A percentile compares a stretch with the other conserved stretches of the same genome.
Evolutionary conservation across 2,113 vertebrate genomes (phyloP).

Genomic region (Daubentonia madagascariensis): DNA sequence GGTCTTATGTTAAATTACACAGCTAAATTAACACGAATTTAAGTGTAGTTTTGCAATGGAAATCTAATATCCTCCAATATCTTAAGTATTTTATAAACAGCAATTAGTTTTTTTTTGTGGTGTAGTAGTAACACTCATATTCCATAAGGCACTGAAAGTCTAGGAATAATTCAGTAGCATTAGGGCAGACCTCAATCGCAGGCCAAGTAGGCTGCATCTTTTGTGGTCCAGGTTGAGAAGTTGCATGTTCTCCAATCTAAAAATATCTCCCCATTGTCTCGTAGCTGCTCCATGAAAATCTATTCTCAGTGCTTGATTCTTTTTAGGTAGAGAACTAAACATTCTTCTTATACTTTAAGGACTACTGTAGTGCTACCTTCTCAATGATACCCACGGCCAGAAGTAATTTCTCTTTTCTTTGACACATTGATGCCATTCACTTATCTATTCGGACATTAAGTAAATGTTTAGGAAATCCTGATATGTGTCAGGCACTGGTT

Average conservation of each 20-base stretch:
- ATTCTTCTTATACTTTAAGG: background rate
- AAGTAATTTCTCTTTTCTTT: background rate
- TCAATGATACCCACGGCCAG: background rate
- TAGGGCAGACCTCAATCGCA: background rate
- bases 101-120: background rate
- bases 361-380: background rate
- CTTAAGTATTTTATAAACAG: constrained; percentile 31
- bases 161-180: background rate
- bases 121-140: background rate
- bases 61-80: constrained; percentile 12
- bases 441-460: background rate
- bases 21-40: constrained; percentile 23
- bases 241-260: background rate
- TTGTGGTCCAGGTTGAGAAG: background rate
- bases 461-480: background rate
- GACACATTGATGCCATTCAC: background rate
- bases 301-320: background rate
- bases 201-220: background rate
- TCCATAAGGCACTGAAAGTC: background rate
- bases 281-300: background rate
- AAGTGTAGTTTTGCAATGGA: constrained; percentile 18
- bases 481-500: background rate
- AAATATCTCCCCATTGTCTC: background rate
- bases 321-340: background rate
- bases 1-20: background rate